Conservation (phyloP, 1,140 invertebrate species). For the Oryctes rhinoceros region DNA sequence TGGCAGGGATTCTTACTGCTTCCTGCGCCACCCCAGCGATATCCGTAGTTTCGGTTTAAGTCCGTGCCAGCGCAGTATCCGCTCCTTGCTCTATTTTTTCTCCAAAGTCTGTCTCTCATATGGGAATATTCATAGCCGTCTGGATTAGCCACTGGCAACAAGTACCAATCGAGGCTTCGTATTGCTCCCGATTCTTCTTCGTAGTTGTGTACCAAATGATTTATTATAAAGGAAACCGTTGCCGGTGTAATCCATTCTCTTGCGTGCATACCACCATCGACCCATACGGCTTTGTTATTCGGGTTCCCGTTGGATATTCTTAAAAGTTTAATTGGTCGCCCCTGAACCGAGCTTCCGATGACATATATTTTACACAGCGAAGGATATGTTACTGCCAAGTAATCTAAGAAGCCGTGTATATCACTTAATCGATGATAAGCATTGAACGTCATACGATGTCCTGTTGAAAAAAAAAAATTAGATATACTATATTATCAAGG, state of each 20-base stretch:
- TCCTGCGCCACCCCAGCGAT: conserved; percentile 82
- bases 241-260: conserved; percentile 93
- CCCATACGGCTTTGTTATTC: conserved; percentile 70
- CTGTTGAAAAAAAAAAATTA: conserved; percentile 58
- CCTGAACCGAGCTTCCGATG: conserved; percentile 81
- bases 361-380: conserved; percentile 71
- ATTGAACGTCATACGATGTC: conserved; percentile 83
- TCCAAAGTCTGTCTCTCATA: conserved; percentile 78
- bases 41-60: conserved; percentile 84
- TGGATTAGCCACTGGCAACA: conserved; percentile 84
- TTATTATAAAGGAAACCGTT: conserved; percentile 82
- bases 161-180: conserved; percentile 83
- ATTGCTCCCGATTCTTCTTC: conserved; percentile 73
- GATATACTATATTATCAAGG: no score
- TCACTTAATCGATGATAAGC: conserved; percentile 79
- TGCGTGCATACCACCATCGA: conserved; percentile 85
- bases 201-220: conserved; percentile 79
- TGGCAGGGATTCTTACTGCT: conserved; percentile 89
- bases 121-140: conserved; percentile 90
- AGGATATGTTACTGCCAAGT: conserved; percentile 76
- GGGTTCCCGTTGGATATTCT: conserved; percentile 73
- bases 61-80: conserved; percentile 77
- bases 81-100: conserved; percentile 76
- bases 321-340: conserved; percentile 74
- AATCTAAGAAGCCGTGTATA: conserved; percentile 78